Conservation (phyloP, 2,797 vertebrate genomes). For the Urosaurus nigricauda region DNA sequence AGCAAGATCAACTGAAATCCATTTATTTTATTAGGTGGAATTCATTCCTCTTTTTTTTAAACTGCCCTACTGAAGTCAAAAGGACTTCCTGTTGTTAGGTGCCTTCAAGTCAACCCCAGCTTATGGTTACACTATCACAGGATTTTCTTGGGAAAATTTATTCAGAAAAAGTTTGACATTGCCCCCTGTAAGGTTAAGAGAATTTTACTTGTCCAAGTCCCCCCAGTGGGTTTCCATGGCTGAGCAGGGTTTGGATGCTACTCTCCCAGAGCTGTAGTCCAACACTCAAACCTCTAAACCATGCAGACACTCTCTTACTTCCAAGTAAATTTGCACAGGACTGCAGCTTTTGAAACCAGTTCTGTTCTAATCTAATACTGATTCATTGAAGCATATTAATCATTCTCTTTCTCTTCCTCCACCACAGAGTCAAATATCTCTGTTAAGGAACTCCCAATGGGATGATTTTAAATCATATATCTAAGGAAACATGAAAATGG, state of each 20-base stretch:
- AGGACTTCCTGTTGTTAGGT: not conserved
- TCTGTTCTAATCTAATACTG: not conserved
- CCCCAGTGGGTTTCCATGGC: not conserved
- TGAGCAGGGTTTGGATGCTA: not conserved
- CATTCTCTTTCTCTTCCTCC: not conserved
- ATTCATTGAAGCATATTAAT: not conserved
- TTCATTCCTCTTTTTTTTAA: not conserved
- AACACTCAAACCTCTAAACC: no score
- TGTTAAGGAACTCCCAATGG: constrained; percentile 19
- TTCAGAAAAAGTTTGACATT: no score
- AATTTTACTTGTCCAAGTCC: not conserved
- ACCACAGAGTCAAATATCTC: not conserved
- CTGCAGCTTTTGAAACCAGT: not conserved
- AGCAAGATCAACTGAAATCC: not conserved
- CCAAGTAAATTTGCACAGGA: not conserved
- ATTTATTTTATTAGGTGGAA: not conserved
- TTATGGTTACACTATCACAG: not conserved
- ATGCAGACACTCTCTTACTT: not conserved
- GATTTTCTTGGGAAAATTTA: no score
- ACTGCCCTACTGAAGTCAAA: not conserved
- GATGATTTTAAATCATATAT: constrained; percentile 52
- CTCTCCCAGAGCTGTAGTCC: not conserved
- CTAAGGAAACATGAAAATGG: constrained; percentile 40
- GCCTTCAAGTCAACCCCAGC: not conserved
- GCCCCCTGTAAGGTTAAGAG: no score